phyloP scores from a whole-genome alignment of 2,888 invertebrate species.

The Monochamus alternatus region DNA sequence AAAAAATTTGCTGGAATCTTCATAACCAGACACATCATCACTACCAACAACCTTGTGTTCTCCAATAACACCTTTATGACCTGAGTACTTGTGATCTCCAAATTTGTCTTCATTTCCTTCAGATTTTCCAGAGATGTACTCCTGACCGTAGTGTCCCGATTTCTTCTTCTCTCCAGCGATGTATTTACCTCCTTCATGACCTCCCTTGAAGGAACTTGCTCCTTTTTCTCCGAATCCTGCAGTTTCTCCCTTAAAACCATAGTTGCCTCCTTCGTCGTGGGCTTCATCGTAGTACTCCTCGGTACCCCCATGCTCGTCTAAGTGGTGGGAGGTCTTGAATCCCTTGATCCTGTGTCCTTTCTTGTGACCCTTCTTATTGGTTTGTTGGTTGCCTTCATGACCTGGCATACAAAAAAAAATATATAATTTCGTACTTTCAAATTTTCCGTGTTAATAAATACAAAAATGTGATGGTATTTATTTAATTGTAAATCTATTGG shows the following conservation, averaged over 20 bases:
- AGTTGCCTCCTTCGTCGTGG: constrained; percentile 77
- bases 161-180: constrained; percentile 74
- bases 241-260: constrained; percentile 73
- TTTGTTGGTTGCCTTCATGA: constrained; percentile 74
- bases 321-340: constrained; percentile 78
- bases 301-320: constrained; percentile 78
- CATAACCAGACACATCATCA: constrained; percentile 75
- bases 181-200: constrained; percentile 74
- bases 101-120: constrained; percentile 76
- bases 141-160: constrained; percentile 74
- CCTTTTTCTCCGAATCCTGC: constrained; percentile 76
- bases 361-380: constrained; percentile 75
- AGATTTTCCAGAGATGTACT: constrained; percentile 73
- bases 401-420: constrained; percentile 53
- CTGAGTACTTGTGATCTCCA: constrained; percentile 74
- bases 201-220: constrained; percentile 75
- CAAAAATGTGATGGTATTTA: too few relatives aligned
- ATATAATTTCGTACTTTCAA: too few relatives aligned
- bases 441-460: too few relatives aligned
- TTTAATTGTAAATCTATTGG: too few relatives aligned
- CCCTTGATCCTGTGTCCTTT: constrained; percentile 79
- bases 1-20: constrained; percentile 74
- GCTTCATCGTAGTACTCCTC: constrained; percentile 79
- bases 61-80: constrained; percentile 74
- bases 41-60: constrained; percentile 76